Conservation (phyloP, 2,888 invertebrate species). For the Sabatieria punctata region DNA sequence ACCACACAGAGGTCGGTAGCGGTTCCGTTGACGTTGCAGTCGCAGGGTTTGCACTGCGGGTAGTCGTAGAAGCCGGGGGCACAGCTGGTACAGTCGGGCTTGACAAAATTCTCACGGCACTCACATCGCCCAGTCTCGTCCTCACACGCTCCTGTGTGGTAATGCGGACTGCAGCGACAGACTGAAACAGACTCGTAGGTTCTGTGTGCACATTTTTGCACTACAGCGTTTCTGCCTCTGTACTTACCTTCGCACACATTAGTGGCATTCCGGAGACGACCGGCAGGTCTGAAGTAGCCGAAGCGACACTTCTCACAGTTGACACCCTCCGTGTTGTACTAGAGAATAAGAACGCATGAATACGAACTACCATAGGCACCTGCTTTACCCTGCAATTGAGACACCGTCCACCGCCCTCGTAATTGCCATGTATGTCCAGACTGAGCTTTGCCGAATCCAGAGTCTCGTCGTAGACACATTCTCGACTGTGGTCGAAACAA, state of each 20-base stretch:
- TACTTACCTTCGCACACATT: slow-evolving; percentile 78
- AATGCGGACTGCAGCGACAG: slow-evolving; percentile 65
- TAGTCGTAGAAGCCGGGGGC: slow-evolving; percentile 69
- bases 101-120: slow-evolving; percentile 46
- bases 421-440: slow-evolving; percentile 71
- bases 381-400: slow-evolving; percentile 52
- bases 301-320: slow-evolving; percentile 82
- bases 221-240: background rate
- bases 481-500: slow-evolving; percentile 75
- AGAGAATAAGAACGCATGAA: background rate
- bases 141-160: slow-evolving; percentile 80
- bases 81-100: slow-evolving; percentile 46
- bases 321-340: slow-evolving; percentile 77
- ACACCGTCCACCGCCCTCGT: slow-evolving; percentile 89
- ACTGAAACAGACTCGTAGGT: slow-evolving; percentile 45
- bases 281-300: slow-evolving; percentile 65
- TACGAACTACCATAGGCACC: background rate
- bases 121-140: slow-evolving; percentile 76
- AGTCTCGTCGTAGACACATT: slow-evolving; percentile 67
- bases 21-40: slow-evolving; percentile 78
- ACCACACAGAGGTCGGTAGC: slow-evolving; percentile 47
- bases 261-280: slow-evolving; percentile 60
- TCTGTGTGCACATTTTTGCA: background rate
- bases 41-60: slow-evolving; percentile 72
- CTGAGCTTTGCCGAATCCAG: slow-evolving; percentile 55